These are phyloP conservation scores for Melipona beecheii DNA, from an alignment of 2,888 invertebrate species.

Conservation along the genomic window DNA sequence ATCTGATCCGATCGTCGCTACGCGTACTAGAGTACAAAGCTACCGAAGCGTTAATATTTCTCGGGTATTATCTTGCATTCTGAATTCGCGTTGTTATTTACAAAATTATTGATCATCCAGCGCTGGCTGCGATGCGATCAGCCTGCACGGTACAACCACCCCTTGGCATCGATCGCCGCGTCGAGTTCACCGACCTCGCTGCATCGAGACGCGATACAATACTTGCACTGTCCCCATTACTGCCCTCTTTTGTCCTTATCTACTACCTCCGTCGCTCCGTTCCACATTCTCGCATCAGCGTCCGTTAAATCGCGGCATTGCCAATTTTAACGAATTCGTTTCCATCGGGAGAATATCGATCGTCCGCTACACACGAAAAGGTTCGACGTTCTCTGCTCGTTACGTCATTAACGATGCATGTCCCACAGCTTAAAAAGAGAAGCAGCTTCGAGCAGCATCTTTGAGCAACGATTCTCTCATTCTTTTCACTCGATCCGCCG, in stretches of 20 bases:
- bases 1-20: no score
- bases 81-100: neutral
- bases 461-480: neutral
- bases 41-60: neutral
- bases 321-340: conserved; percentile 42
- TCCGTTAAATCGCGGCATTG: conserved; percentile 23
- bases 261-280: neutral
- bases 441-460: neutral
- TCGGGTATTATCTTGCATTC: neutral
- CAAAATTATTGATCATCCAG: conserved; percentile 46
- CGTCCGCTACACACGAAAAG: neutral
- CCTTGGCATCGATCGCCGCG: conserved; percentile 61
- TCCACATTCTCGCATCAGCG: neutral
- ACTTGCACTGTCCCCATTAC: conserved; percentile 21
- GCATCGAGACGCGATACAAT: conserved; percentile 39
- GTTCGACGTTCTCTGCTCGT: neutral
- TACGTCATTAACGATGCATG: neutral
- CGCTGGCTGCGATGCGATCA: conserved; percentile 29
- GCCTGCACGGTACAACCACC: conserved; percentile 60
- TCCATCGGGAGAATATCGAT: conserved; percentile 4
- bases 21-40: no score
- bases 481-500: neutral
- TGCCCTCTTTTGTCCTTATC: conserved; percentile 11
- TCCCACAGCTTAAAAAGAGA: neutral
- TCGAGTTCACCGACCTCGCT: conserved; percentile 56